Evolutionary conservation across 2,888 invertebrate genomes (phyloP).

Genomic region (Eupithecia exiguata): DNA sequence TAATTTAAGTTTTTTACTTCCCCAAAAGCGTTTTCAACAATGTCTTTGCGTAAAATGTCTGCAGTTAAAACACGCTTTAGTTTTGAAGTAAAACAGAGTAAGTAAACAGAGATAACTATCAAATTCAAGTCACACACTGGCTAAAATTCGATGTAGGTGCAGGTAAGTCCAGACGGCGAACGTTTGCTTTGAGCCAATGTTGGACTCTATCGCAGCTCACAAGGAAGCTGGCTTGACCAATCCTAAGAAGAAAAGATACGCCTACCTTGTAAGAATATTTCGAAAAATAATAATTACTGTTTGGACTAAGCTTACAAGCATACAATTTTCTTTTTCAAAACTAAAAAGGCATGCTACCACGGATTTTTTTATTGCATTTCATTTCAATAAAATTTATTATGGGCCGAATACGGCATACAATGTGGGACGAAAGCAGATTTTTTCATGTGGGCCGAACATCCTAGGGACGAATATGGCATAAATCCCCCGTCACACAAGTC

Average conservation of each 20-base stretch:
- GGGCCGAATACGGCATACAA: too few relatives aligned
- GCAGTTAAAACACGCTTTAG: not conserved
- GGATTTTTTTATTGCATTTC: too few relatives aligned
- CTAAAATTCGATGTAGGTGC: slow-evolving; percentile 51
- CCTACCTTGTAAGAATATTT: too few relatives aligned
- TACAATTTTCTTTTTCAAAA: too few relatives aligned
- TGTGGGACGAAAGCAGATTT: too few relatives aligned
- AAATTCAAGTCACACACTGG: slow-evolving; percentile 56
- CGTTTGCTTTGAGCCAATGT: slow-evolving; percentile 59
- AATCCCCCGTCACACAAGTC: too few relatives aligned
- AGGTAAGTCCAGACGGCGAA: slow-evolving; percentile 43
- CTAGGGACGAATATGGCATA: too few relatives aligned
- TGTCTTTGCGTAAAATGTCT: not conserved
- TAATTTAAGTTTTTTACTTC: not conserved
- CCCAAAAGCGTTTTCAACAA: not conserved
- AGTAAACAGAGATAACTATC: slow-evolving; percentile 44
- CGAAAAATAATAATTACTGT: too few relatives aligned
- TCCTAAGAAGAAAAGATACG: not conserved
- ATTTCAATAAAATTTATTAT: too few relatives aligned
- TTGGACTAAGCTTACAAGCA: too few relatives aligned
- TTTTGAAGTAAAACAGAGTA: slow-evolving; percentile 38
- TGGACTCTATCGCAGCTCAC: slow-evolving; percentile 40
- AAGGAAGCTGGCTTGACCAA: slow-evolving; percentile 2
- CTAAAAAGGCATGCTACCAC: too few relatives aligned
- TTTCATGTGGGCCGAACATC: too few relatives aligned